Conservation (phyloP, 2,113 vertebrate genomes). For the Sinocyclocheilus rhinocerous region DNA sequence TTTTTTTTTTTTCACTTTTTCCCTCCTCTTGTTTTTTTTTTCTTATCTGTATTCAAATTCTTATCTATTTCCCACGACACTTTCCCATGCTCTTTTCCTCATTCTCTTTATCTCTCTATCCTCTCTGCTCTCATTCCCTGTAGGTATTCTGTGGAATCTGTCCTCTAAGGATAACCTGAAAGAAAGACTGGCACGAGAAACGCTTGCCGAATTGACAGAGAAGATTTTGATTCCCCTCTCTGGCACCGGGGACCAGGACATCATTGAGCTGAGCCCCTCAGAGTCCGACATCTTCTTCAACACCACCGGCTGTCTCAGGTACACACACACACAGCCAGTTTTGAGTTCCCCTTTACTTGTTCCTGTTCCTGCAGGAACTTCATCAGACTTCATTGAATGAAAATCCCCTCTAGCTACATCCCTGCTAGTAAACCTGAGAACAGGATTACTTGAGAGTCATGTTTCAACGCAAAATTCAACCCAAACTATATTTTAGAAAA, state of each 20-base stretch:
- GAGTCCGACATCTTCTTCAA: conserved; percentile 92
- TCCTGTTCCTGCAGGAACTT: conserved; percentile 16
- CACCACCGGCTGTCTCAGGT: conserved; percentile 67
- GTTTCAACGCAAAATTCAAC: neutral
- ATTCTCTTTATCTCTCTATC: neutral
- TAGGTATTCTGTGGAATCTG: conserved; percentile 97
- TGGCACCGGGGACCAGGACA: conserved; percentile 59
- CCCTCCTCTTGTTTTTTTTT: neutral
- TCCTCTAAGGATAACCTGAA: conserved; percentile 95
- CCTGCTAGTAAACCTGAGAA: neutral
- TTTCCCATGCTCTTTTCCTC: conserved; percentile 19
- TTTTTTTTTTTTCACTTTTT: neutral
- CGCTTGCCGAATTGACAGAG: conserved; percentile 82
- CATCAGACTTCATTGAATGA: neutral
- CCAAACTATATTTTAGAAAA: neutral
- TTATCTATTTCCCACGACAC: conserved; percentile 8
- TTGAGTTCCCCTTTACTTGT: neutral
- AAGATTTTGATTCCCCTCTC: conserved; percentile 86
- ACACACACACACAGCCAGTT: neutral
- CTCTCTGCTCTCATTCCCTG: neutral
- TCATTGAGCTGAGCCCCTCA: conserved; percentile 76
- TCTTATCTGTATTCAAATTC: conserved; percentile 15
- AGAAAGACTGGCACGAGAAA: conserved; percentile 85
- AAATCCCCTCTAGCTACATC: neutral
- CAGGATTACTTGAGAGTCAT: neutral